Evolutionary conservation across 1,140 invertebrate genomes (phyloP).

Genomic region (Drosophila simulans): DNA sequence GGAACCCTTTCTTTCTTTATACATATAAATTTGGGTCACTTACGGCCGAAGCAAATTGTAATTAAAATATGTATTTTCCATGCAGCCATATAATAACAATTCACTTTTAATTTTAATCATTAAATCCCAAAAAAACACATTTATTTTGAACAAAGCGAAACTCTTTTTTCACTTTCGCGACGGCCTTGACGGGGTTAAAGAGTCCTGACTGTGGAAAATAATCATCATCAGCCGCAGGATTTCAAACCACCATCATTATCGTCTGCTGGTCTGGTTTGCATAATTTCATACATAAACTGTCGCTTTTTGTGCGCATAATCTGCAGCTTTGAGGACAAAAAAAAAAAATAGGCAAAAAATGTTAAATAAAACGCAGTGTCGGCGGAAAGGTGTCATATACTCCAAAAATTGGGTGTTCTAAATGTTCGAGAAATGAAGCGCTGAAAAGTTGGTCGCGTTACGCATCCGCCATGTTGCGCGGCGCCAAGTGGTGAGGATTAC

Average conservation of each 20-base stretch:
- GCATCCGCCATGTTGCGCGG: constrained; percentile 59
- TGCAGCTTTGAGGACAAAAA: constrained; percentile 49
- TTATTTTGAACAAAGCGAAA: constrained; percentile 34
- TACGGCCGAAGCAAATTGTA: constrained; percentile 46
- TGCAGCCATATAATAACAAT: constrained; percentile 26
- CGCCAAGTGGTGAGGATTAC: constrained; percentile 55
- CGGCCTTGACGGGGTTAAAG: constrained; percentile 34
- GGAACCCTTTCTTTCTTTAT: constrained; percentile 11
- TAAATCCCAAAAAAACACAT: constrained; percentile 30
- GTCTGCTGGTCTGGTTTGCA: constrained; percentile 54
- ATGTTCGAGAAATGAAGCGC: constrained; percentile 76
- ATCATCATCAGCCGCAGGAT: constrained; percentile 48
- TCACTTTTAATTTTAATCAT: constrained; percentile 43
- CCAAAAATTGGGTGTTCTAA: constrained; percentile 47
- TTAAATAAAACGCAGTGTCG: constrained; percentile 30
- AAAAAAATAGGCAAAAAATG: constrained; percentile 40
- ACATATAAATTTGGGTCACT: constrained; percentile 35
- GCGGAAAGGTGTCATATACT: constrained; percentile 46
- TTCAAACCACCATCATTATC: constrained; percentile 43
- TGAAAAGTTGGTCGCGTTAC: constrained; percentile 69
- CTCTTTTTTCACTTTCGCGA: constrained; percentile 1
- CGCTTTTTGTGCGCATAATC: constrained; percentile 70
- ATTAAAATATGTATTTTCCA: constrained; percentile 68
- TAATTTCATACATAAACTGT: constrained; percentile 77
- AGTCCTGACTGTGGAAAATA: constrained; percentile 19